Base-by-base conservation (phyloP, 92 coral and sea anemone species). In the Umimayanthus chanpuru region DNA sequence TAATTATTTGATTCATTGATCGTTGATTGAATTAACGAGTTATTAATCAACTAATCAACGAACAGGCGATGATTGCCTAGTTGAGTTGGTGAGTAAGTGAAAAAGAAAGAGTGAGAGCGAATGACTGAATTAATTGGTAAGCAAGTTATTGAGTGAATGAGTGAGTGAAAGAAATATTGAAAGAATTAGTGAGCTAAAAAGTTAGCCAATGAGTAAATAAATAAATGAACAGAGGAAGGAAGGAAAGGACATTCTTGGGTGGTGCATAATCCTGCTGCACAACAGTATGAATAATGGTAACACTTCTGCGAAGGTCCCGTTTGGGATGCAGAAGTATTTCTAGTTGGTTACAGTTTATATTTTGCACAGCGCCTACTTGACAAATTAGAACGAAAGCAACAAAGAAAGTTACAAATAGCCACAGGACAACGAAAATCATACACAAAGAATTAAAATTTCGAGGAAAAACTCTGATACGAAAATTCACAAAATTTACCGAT, bases 11-110 rank as follows among this genome's bases (percentile, higher is more conserved):
- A 30, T 74, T 79, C 2, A 21, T 75, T 14, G 39, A 55, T 76
- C 76, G 77, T 20, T 53, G 89, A 50, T 50, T 86, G n/a, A 76
- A 81, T 58, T 41, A n/a, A 41, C 58, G 66, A 30, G 36, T 32
- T 32, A 86, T 55, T 53, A 50, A 76, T 56, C 89, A 81, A 76
- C 18, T 55, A 77, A 55, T 36, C 32, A 26, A 75, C 11, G 23
- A 56, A 56, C 23, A 56, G 5, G 5, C 16, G 21, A n/a, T n/a
- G n/a, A 56, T 56, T 56, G 66, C 16, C 16, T 56, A 56, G 66
- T 20, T 56, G 23, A 56, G 23, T 56, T 15, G 16, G 66, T 5
- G 23, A 56, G 66, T 15, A 23, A 40, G 70, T 26, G 77, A 25
- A 41, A 41, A 32, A 32, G 36, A 32, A 2, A 32, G 36, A 32